These are phyloP conservation scores for Etheostoma nigrum DNA, from an alignment of 2,797 vertebrate species.

Conservation along the genomic window DNA sequence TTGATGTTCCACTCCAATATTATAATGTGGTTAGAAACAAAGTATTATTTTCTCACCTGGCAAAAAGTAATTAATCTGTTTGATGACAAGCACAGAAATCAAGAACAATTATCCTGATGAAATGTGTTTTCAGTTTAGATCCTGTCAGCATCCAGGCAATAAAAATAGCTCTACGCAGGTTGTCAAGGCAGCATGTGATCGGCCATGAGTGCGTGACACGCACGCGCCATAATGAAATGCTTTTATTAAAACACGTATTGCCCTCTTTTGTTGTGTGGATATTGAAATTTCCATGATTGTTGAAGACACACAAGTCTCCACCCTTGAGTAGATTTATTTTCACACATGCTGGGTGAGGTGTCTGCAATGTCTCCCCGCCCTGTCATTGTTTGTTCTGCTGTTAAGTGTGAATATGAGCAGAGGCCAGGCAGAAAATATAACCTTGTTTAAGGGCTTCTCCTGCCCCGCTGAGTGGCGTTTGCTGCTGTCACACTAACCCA, in stretches of 20 bases:
- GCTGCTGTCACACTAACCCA: constrained; percentile 73
- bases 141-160: constrained; percentile 56
- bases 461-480: constrained; percentile 60
- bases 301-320: constrained; percentile 83
- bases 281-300: constrained; percentile 84
- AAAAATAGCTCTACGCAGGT: constrained; percentile 47
- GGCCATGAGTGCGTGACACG: constrained; percentile 56
- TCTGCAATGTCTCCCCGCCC: constrained; percentile 85
- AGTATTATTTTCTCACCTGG: constrained; percentile 60
- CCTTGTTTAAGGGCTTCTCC: constrained; percentile 60
- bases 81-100: constrained; percentile 57
- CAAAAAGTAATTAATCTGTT: constrained; percentile 62
- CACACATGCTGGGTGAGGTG: constrained; percentile 88
- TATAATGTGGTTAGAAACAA: constrained; percentile 59
- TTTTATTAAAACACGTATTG: constrained; percentile 75
- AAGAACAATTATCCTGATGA: constrained; percentile 58
- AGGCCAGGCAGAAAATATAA: constrained; percentile 72
- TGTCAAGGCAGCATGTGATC: constrained; percentile 43
- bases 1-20: constrained; percentile 69
- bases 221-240: constrained; percentile 69
- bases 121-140: constrained; percentile 51
- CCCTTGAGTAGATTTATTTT: constrained; percentile 87
- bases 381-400: constrained; percentile 87
- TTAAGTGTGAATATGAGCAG: constrained; percentile 84
- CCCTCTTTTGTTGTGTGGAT: constrained; percentile 68